Evolutionary conservation across 2,888 invertebrate genomes (phyloP), one percentile per base, ranked within the genome.

Genomic region (Trimorus sp.): DNA sequence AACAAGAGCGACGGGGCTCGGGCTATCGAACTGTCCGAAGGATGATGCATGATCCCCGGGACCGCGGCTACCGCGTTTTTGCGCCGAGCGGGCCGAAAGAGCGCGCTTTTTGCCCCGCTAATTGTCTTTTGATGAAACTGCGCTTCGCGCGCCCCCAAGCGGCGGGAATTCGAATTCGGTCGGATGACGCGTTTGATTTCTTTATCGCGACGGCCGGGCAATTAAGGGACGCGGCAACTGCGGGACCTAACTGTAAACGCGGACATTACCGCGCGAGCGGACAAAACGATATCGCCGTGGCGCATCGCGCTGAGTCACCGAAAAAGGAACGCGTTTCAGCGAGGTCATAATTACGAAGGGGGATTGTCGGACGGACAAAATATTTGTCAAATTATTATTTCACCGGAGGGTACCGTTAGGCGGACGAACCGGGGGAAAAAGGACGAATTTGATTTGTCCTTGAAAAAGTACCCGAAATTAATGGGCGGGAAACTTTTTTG

Each of bases 1-100:
- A 76, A 71, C 73, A 75, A 81, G 82, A 74, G 74, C 48, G 48
- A 77, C 66, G 81, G 80, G 74, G 69, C 69, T 65, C 69, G 82
- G 66, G 58, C 74, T 74, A 82, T 82, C 77, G 79, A 83, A 86
- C 89, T 89, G 89, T 89, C 89, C 84, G 83, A 85, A 85, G 86
- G 88, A 89, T 90, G 90, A 90, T 90, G 87, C 89, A 90, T 89
- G 88, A 85, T 86, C 87, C 86, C 86, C 80, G 85, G 84, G 85
- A 54, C 63, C 65, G 58, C 38, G 59, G 88, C 85, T 87, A 85
- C 86, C 85, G 86, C 83, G 83, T 86, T 85, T 82, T 82, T 84
- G 76, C 63, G 81, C 45, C 74, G 16, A 65, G n/a, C 66, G 15
- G 37, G 36, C 53, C 45, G 48, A 26, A 53, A 37, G 14, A 14